phyloP scores from a whole-genome alignment of 1,140 invertebrate species.

The Drosophila takahashii region DNA sequence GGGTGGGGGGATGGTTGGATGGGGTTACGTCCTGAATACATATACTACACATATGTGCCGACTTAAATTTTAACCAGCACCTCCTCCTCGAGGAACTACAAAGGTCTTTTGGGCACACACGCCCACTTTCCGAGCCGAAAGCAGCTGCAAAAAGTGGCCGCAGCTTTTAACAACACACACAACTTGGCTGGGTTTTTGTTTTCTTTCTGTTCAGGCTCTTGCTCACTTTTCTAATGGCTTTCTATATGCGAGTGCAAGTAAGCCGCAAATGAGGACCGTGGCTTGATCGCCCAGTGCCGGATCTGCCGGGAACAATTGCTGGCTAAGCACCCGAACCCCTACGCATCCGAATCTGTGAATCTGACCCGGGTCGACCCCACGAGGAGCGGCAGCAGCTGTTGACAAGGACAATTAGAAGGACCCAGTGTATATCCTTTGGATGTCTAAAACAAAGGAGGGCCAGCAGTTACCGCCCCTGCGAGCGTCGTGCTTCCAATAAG shows the following conservation, averaged over 20 bases:
- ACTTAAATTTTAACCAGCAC: constrained; percentile 36
- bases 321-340: not conserved
- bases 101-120: constrained; percentile 39
- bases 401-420: constrained; percentile 64
- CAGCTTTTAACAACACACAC: constrained; percentile 49
- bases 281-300: not conserved
- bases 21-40: constrained; percentile 1
- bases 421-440: constrained; percentile 9
- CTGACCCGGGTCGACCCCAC: not conserved
- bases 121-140: constrained; percentile 16
- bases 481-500: constrained; percentile 56
- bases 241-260: not conserved
- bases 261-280: not conserved
- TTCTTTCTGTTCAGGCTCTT: constrained; percentile 3
- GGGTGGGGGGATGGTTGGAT: no score
- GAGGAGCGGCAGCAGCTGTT: constrained; percentile 39
- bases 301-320: constrained; percentile 26
- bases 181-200: constrained; percentile 21
- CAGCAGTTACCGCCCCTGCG: constrained; percentile 12
- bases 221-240: constrained; percentile 16
- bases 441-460: not conserved
- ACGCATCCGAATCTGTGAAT: not conserved
- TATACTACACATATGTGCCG: constrained; percentile 1
- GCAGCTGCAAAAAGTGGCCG: constrained; percentile 38
- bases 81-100: constrained; percentile 11